Base-by-base conservation (phyloP, 2,888 invertebrate species). In the Gisinianus flammeolus region DNA sequence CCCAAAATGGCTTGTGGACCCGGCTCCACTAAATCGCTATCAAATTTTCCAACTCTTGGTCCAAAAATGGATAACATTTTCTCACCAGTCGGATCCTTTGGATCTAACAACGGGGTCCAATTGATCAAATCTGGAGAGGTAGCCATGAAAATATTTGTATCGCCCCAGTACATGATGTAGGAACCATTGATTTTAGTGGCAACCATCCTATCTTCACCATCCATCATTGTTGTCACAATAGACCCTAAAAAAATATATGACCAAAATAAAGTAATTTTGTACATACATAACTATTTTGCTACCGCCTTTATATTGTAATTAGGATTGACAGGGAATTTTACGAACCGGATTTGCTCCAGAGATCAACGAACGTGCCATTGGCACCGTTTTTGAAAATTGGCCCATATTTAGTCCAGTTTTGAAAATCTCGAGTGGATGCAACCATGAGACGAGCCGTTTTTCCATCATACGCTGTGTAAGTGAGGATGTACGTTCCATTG, bases 301-400 rank as follows among this genome's bases (percentile, higher is more conserved):
- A n/a, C n/a, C n/a, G n/a, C n/a, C n/a, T n/a, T n/a, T n/a, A n/a
- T n/a, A n/a, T n/a, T n/a, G n/a, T n/a, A n/a, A n/a, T n/a, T n/a
- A n/a, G n/a, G n/a, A n/a, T n/a, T n/a, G n/a, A n/a, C n/a, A n/a
- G n/a, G n/a, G n/a, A n/a, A n/a, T n/a, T n/a, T n/a, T n/a, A n/a
- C n/a, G n/a, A n/a, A 0, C 83, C 83, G n/a, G 83, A 81, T 58
- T 83, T 83, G n/a, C 81, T 81, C 82, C 82, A 83, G 26, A 81
- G 19, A 58, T 82, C 78, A 12, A 77, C 26, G 10, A 76, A 79
- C 6, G 16, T 26, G 0, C 79, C 81, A 33, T 71, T 44, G 26
- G 79, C 75, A 4, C 73, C 76, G 22, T 68, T 58, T 19, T 73
- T 73, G 54, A 83, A 83, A 0, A 82, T 67, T 10, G 83, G 80